Evolutionary conservation across 2,888 invertebrate species (phyloP), one percentile per base, ranked within the genome.

Genomic region (Ormyrus nitidulus): DNA sequence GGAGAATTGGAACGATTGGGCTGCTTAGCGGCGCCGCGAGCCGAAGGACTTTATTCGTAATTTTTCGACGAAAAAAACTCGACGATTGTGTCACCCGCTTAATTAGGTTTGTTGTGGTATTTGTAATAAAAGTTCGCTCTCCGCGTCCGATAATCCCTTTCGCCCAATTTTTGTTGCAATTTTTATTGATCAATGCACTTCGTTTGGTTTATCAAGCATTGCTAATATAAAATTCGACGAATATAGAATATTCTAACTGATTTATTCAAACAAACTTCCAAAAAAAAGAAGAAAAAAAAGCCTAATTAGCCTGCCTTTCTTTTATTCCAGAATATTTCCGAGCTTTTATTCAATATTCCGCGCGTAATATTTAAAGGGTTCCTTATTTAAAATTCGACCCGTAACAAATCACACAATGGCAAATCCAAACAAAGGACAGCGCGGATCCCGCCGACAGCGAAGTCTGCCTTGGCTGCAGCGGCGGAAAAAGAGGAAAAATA

Each of bases 381-480:
- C 66, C 49, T 59, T 66, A 66, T 66, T 75, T 66, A 58, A 74
- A 74, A 58, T 66, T 65, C 58, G 56, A 66, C 49, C 11, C 53
- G 65, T 58, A 65, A 46, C 56, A 74, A 56, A 56, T 65, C 62
- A 49, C 6, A 64, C 64, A 74, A 74, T 65, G 73, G 7, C 5
- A 4, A 51, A 19, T 13, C 19, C 6, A n/a, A 9, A 19, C 11
- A 49, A 19, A 8, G 19, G 4, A 51, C 10, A 53, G 19, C 53
- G 34, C 10, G 34, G 65, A 10, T 7, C 51, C 5, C 46, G 10
- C 46, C 62, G 44, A 11, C 10, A 13, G 61, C 34, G 61, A 66
- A 51, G n/a, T 56, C 5, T 9, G 48, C 9, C 10, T 48, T 2
- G 49, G 13, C 10, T 11, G 9, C 49, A 46, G n/a, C 58, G 13